phyloP scores from a whole-genome alignment of 2,113 vertebrate genomes.

The Pandion haliaetus region DNA sequence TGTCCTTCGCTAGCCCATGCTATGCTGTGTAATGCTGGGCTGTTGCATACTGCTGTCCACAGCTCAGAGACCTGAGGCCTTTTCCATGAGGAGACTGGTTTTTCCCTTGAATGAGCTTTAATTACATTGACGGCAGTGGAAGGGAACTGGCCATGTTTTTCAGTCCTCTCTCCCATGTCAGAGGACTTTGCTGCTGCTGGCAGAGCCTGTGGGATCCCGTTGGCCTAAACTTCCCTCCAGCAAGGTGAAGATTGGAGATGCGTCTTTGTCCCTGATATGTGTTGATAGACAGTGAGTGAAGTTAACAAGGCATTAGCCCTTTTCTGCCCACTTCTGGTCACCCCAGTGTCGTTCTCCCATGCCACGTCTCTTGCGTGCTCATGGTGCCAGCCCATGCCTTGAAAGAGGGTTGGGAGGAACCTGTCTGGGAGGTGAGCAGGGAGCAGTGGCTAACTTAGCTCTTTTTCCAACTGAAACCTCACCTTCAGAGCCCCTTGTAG shows the following conservation, averaged over 20 bases:
- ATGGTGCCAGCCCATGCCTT: fast-evolving
- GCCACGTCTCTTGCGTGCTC: fast-evolving
- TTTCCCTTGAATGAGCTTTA: not conserved
- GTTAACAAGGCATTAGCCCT: not conserved
- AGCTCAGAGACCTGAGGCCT: not conserved
- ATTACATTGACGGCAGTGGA: not conserved
- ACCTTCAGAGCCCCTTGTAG: not conserved
- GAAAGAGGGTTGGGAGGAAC: not conserved
- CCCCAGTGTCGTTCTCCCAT: not conserved
- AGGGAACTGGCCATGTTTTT: not conserved
- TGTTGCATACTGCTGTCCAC: not conserved
- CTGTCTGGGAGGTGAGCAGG: not conserved
- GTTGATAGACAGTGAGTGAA: not conserved
- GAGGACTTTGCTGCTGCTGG: not conserved
- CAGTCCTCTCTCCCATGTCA: not conserved
- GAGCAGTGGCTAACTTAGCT: not conserved
- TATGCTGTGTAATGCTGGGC: not conserved
- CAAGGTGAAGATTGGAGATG: not conserved
- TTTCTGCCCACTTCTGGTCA: not conserved
- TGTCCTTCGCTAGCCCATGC: not conserved
- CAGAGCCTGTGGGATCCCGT: not conserved
- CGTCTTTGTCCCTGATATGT: not conserved
- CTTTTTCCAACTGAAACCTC: not conserved
- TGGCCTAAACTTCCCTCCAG: not conserved
- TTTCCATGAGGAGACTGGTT: not conserved